A percentile compares a stretch with the other conserved stretches of the same genome.
phyloP scores from a whole-genome alignment of 2,797 vertebrate genomes.

The Neoniphon sammara region DNA sequence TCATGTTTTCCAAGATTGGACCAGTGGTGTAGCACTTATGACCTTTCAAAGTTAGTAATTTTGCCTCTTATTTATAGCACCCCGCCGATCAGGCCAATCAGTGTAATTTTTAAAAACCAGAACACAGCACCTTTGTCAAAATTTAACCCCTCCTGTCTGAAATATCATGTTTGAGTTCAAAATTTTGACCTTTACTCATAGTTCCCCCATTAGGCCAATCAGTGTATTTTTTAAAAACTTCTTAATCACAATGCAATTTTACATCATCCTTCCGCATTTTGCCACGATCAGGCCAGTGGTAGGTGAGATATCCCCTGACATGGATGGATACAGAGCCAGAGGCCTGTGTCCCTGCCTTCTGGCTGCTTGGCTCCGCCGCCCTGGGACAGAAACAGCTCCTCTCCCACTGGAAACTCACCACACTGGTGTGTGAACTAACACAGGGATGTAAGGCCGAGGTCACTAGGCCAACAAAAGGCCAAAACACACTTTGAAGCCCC shows the following conservation, averaged over 20 bases:
- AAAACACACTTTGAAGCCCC: conserved; percentile 25
- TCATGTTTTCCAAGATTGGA: too few species aligned
- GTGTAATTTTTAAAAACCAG: too few species aligned
- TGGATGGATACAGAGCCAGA: conserved; percentile 22
- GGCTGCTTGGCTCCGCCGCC: conserved; percentile 39
- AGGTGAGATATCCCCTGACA: conserved; percentile 3
- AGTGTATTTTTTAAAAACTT: too few species aligned
- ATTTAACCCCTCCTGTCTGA: too few species aligned
- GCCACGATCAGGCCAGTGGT: conserved; percentile 6
- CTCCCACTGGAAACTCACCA: not conserved
- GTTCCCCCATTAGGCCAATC: not conserved
- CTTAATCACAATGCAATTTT: too few species aligned
- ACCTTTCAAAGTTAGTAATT: too few species aligned
- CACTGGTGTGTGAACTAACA: conserved; percentile 9
- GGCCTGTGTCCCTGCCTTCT: conserved; percentile 8
- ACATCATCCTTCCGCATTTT: not conserved
- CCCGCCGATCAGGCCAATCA: too few species aligned
- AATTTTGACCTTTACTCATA: conserved; percentile 3
- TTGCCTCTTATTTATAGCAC: too few species aligned
- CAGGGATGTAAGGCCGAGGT: conserved; percentile 42
- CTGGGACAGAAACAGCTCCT: not conserved
- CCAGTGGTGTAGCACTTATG: too few species aligned
- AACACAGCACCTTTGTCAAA: too few species aligned
- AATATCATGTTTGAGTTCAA: too few species aligned
- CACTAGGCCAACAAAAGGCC: conserved; percentile 17